Base-by-base conservation (phyloP, 2,888 invertebrate genomes). In the Dione juno region DNA sequence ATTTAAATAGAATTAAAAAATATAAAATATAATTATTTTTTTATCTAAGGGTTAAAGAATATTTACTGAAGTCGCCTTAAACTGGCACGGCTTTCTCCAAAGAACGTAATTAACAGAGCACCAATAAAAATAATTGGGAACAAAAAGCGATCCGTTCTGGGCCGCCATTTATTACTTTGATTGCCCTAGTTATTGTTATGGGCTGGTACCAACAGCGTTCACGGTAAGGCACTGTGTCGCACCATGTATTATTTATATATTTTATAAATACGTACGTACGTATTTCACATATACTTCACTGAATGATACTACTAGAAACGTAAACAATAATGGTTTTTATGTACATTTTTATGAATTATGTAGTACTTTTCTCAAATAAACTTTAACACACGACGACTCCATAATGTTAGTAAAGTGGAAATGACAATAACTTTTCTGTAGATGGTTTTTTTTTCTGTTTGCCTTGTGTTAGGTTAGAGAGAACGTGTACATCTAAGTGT, bases 51-150 rank as follows among this genome's bases (percentile, higher is more conserved):
- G 16, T 73, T 43, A 67, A 59, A 65, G 75, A 80, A 80, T 81
- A 79, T 65, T 50, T 75, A 66, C 73, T 77, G 79, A 81, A 83
- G 78, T 71, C 72, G 76, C 76, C 79, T 76, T 78, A 80, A 81
- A 81, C 78, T 77, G 81, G 79, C 80, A 80, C 80, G 80, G 80
- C 81, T 79, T 82, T 84, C 82, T 83, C 84, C 84, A 85, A 86
- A 86, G 89, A 90, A 90, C 88, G 89, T 88, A 90, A 90, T 91
- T 90, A 90, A 87, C 86, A 80, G 86, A 86, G 86, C 87, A 87
- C 85, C 87, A 89, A 90, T 91, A 91, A 90, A 91, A 90, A 89
- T 90, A 90, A 91, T 90, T 89, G 89, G 84, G 80, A 82, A 87
- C 87, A 88, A 90, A 89, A 88, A 87, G 81, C 86, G 83, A 87